Base-by-base conservation (phyloP, 2,888 invertebrate genomes). In the Ypsolopha sequella region DNA sequence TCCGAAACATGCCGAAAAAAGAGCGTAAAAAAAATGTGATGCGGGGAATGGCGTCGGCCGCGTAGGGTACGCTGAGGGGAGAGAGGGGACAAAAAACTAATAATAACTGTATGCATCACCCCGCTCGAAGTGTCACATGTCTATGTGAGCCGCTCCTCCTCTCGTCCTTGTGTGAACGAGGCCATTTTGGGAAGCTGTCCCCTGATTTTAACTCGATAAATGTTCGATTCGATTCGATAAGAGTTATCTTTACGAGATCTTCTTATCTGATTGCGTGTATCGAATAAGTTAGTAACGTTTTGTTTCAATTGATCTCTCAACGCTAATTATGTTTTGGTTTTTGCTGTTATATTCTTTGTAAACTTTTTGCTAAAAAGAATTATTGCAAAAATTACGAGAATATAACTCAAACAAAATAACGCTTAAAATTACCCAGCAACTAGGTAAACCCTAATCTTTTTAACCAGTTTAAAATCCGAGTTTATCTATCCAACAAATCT, bases 21-120 rank as follows among this genome's bases (percentile, higher is more conserved):
- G 76, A 50, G 51, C 35, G 35, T 48, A 59, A 61, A 78, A 75
- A 84, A 84, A 82, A 78, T 77, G 64, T 68, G 64, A 62, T 69
- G 73, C 73, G 69, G 70, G 68, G 68, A 79, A 82, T 82, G 80
- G 84, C 82, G 73, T 76, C 74, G n/a, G 50, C 14, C 46, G 13
- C 39, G 61, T 64, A 34, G 66, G 64, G 67, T 59, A 72, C 73
- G 75, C 70, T 66, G 68, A 64, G 66, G 60, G 66, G 50, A 48
- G 72, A 66, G 80, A 70, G 77, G 80, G 78, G 74, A 76, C 77
- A 81, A 84, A 85, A 82, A 84, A 84, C 86, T 85, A 86, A 85
- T 85, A 86, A 85, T 86, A 86, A 82, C 84, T 73, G 73, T 63
- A 72, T 66, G 65, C 65, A 80, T 82, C 82, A 82, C 85, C 82